Base-by-base conservation (phyloP, 2,113 vertebrate species). In the Gymnorhina tibicen region DNA sequence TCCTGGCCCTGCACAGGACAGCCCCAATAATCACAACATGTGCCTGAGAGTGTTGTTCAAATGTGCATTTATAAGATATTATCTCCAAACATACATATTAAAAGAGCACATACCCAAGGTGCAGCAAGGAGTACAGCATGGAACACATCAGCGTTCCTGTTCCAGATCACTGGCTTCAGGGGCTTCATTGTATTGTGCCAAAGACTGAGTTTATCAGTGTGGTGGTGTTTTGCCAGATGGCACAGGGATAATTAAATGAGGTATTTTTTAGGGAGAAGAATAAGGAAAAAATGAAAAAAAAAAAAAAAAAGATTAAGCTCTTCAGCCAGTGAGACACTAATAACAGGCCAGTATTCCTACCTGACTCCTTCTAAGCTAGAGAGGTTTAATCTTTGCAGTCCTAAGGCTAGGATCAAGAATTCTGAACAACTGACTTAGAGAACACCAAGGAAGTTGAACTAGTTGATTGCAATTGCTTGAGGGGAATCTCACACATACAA, bases 401-500 rank as follows among this genome's bases (percentile, higher is more conserved):
- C 79, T 95, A 70, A 92, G 88, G 86, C 83, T 80, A 69, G 75
- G 69, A 95, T 95, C 70, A 95, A 86, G 79, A 26, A 86, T 91
- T 92, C 62, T 83, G 79, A 96, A 52, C 24, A 66, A 83, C 11
- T 69, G 53, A 83, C 70, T n/a, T 68, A 69, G 46, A 88, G 86
- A 94, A 79, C 53, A 87, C 56, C 67, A 82, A 85, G 44, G 32
- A 93, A 93, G 37, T 28, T 33, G 41, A 90, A 94, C 11, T 17
- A 84, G 23, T 80, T 58, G 13, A 76, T 87, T 62, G 10, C 59
- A 76, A 32, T 47, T 82, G 50, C 82, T 95, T 72, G 55, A 74
- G 81, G 41, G 47, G 41, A 67, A 69, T 83, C 39, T 91, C 75
- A 87, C 42, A 42, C 5, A 66, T 7, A 47, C 14, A 76, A 58